Percentiles rank a stretch among this genome's conserved stretches.
These are phyloP conservation scores for Sialis fuliginosa DNA, from an alignment of 2,888 invertebrate genomes.

Conservation along the genomic window DNA sequence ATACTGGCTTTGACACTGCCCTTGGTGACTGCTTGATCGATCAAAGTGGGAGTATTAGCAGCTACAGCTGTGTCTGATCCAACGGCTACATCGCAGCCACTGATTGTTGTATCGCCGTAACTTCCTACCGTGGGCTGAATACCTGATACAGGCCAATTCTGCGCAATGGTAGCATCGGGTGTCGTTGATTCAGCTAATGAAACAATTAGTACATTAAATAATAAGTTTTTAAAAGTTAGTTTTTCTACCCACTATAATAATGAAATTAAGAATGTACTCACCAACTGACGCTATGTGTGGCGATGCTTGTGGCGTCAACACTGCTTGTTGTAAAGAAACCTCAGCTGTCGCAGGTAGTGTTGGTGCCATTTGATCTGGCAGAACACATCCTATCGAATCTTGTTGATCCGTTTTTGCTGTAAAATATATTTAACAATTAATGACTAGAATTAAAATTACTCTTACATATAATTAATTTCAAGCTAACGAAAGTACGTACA, in stretches of 20 bases:
- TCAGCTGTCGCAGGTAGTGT: background rate
- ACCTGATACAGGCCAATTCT: slow-evolving; percentile 1
- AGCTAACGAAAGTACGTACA: background rate
- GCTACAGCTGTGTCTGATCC: background rate
- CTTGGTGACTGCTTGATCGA: background rate
- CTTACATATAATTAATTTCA: background rate
- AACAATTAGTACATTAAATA: too few relatives aligned
- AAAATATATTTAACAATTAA: background rate
- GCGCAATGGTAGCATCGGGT: background rate
- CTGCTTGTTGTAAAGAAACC: background rate
- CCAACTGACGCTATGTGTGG: background rate
- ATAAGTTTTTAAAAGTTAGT: too few relatives aligned
- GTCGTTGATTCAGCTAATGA: too few relatives aligned
- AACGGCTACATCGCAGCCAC: background rate
- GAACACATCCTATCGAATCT: background rate
- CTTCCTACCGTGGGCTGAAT: slow-evolving; percentile 1
- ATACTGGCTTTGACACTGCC: background rate
- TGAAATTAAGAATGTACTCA: background rate
- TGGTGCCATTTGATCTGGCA: background rate
- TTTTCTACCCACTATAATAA: too few relatives aligned
- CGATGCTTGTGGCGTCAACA: background rate
- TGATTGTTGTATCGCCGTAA: background rate
- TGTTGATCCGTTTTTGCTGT: background rate
- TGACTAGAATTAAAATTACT: too few relatives aligned
- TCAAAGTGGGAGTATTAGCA: background rate